Percentiles rank a stretch among this genome's conserved stretches.
Conservation (phyloP, 2,888 invertebrate genomes). For the Mellilla xanthometata region DNA sequence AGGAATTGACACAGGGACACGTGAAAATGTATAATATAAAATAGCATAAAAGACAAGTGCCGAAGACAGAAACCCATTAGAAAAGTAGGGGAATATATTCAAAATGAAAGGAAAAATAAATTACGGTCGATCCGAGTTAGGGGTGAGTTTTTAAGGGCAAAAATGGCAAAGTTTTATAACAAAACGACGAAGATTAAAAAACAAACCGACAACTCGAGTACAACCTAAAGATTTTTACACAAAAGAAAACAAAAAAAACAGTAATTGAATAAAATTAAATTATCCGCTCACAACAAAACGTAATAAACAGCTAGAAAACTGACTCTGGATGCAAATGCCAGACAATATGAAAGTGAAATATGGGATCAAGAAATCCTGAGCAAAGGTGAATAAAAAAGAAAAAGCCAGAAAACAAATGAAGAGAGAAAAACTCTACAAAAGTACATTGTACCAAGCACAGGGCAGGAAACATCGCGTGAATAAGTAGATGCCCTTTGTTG, state of each 20-base stretch:
- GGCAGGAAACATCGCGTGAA: constrained; percentile 76
- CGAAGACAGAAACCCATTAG: too few species aligned
- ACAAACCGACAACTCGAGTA: too few species aligned
- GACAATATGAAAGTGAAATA: constrained; percentile 82
- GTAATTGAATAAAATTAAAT: constrained; percentile 24
- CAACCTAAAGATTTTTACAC: background rate
- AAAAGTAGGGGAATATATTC: too few species aligned
- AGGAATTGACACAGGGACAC: too few species aligned
- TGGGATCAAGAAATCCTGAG: constrained; percentile 79
- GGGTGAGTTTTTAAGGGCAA: too few species aligned
- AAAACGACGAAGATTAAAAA: too few species aligned
- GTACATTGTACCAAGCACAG: constrained; percentile 62
- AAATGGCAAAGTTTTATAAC: too few species aligned
- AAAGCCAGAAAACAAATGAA: constrained; percentile 66
- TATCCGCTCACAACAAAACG: constrained; percentile 40
- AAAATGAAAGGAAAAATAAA: too few species aligned
- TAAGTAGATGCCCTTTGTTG: constrained; percentile 64
- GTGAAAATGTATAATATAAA: too few species aligned
- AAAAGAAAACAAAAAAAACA: constrained; percentile 9
- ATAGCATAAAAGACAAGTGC: too few species aligned
- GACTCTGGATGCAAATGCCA: constrained; percentile 55
- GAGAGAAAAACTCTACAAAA: constrained; percentile 73
- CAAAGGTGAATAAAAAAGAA: constrained; percentile 58
- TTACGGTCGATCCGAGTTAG: too few species aligned
- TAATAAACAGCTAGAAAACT: constrained; percentile 32